Conservation (phyloP, 2,113 vertebrate genomes). For the Siphamia tubifer region DNA sequence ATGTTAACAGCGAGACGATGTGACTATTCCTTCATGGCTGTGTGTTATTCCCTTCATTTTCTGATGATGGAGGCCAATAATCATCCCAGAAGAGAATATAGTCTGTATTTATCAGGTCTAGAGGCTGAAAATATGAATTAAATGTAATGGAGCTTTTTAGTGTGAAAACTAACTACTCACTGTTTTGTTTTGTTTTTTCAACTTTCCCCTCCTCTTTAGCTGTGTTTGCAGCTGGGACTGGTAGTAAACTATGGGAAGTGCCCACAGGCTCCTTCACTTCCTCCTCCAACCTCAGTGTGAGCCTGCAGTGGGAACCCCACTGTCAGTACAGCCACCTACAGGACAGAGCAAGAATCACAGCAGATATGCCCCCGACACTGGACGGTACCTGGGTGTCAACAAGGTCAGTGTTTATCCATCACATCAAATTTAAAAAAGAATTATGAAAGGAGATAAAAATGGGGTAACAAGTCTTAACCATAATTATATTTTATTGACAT, state of each 20-base stretch:
- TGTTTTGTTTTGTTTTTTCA: too few relatives aligned
- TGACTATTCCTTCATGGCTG: not conserved
- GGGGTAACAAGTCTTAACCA: too few relatives aligned
- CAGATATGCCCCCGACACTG: conserved; percentile 80
- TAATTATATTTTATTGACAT: too few relatives aligned
- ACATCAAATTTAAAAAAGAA: too few relatives aligned
- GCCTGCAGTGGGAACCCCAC: conserved; percentile 77
- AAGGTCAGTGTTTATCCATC: conserved; percentile 67
- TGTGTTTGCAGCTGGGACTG: conserved; percentile 58
- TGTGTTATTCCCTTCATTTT: conserved; percentile 14
- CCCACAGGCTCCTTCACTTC: conserved; percentile 47
- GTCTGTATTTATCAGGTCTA: not conserved
- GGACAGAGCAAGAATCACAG: conserved; percentile 74
- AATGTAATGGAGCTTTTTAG: not conserved
- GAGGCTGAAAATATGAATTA: not conserved
- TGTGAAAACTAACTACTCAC: conserved; percentile 4
- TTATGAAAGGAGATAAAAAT: too few relatives aligned
- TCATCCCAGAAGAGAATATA: not conserved
- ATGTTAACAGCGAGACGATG: conserved; percentile 30
- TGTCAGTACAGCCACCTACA: conserved; percentile 83
- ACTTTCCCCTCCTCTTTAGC: conserved; percentile 42
- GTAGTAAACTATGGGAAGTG: conserved; percentile 76
- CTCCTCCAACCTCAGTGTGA: conserved; percentile 54
- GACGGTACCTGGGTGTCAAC: conserved; percentile 90
- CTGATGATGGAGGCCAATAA: conserved; percentile 14